Base-by-base conservation (phyloP, 2,113 vertebrate species). In the Peromyscus californicus region DNA sequence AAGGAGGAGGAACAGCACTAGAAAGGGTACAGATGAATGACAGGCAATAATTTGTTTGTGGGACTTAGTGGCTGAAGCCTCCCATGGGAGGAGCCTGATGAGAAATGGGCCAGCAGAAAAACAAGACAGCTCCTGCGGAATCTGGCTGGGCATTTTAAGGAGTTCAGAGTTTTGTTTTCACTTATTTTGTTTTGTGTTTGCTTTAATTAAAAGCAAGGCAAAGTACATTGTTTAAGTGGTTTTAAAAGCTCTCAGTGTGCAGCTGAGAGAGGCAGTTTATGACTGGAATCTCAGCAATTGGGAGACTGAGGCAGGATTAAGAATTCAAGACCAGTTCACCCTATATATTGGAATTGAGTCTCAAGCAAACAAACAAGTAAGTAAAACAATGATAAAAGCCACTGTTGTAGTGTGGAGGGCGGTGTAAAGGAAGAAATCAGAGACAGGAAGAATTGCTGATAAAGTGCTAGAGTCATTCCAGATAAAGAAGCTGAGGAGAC, bases 1-100 rank as follows among this genome's bases (percentile, higher is more conserved):
- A 86, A 83, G 78, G 70, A 89, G n/a, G 63, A 78, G 24, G 39
- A 91, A 79, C 42, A 82, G 24, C 57, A 65, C 0, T 0, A 91
- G 65, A 95, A 94, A 97, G 94, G 65, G 65, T 83, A 78, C 1
- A 69, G 79, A 78, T 33, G 57, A 83, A 92, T 65, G 48, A 91
- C 39, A 86, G 61, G 67, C 72, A 83, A 83, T 95, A 10, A 96
- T 90, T 74, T 90, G 74, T 63, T 72, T 95, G 45, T 90, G 65
- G 42, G 33, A 54, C 63, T 91, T 78, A n/a, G 21, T n/a, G 57
- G 26, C 63, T 74, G 26, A 42, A 67, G 31, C 42, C 29, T 54
- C 61, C 51, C 13, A 4, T 2, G 42, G n/a, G 80, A 89, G 76
- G 31, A 76, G 11, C 75, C 15, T 85, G 39, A 1, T 67, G 42